Evolutionary conservation across 2,888 invertebrate genomes (phyloP).

Genomic region (Harpalus rufipes): DNA sequence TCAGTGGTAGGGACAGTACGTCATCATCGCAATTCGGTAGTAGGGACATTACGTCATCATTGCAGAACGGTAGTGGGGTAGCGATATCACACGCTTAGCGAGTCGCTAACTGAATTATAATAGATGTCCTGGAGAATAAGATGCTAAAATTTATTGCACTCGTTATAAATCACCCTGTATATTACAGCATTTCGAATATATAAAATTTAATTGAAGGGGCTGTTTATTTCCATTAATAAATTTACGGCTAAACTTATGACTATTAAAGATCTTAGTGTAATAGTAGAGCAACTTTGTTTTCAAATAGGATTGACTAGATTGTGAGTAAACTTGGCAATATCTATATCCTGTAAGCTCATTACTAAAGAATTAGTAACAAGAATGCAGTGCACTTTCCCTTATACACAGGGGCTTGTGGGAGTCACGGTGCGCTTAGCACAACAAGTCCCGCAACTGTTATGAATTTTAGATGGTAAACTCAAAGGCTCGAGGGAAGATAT

Average conservation of each 20-base stretch:
- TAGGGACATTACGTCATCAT: too few species aligned
- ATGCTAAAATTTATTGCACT: too few species aligned
- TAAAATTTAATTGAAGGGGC: too few species aligned
- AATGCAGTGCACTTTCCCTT: conserved; percentile 1
- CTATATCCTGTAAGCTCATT: conserved; percentile 4
- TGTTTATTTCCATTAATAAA: not conserved
- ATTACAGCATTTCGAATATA: too few species aligned
- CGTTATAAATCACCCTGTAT: too few species aligned
- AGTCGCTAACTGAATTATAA: too few species aligned
- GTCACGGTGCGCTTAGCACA: conserved; percentile 38
- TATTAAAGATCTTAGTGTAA: not conserved
- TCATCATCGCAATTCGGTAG: too few species aligned
- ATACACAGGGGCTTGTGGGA: not conserved
- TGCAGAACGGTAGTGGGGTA: too few species aligned
- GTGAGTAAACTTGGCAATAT: not conserved
- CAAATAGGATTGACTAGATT: not conserved
- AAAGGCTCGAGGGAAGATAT: conserved; percentile 64
- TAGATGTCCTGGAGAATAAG: too few species aligned
- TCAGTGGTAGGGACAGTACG: too few species aligned
- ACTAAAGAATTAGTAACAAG: conserved; percentile 23
- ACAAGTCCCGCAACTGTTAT: conserved; percentile 62
- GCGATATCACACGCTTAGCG: too few species aligned
- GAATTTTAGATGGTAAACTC: conserved; percentile 67
- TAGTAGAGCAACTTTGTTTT: not conserved
- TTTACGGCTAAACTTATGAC: not conserved